A percentile compares a stretch with the other conserved stretches of the same genome.
Conservation (phyloP, 2,113 vertebrate genomes). For the Kobus ellipsiprymnus region DNA sequence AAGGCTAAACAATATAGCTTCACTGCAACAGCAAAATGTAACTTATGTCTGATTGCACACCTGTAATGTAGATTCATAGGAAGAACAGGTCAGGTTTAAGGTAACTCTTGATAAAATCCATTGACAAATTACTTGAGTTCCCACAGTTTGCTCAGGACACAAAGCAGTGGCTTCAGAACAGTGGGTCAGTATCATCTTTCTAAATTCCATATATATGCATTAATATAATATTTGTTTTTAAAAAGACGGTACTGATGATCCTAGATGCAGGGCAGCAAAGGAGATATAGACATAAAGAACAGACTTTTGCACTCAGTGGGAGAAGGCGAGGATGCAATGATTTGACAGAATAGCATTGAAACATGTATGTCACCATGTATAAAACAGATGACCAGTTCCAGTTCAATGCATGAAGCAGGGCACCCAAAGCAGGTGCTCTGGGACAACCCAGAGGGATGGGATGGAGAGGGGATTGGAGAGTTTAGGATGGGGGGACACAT, state of each 20-base stretch:
- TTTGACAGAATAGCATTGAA: background rate
- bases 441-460: background rate
- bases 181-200: background rate
- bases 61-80: background rate
- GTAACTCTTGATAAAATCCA: background rate
- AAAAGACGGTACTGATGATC: background rate
- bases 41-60: background rate
- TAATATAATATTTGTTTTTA: background rate
- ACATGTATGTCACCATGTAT: background rate
- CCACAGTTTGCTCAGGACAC: background rate
- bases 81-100: background rate
- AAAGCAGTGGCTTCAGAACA: background rate
- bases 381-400: background rate
- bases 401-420: background rate
- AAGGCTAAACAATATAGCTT: background rate
- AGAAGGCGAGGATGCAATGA: background rate
- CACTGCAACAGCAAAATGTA: background rate
- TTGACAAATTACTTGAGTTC: background rate
- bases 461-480: background rate
- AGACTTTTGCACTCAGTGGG: background rate
- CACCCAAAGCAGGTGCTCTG: background rate
- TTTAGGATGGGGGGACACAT: background rate
- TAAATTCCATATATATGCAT: background rate
- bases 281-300: background rate
- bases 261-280: background rate